Conservation (phyloP, 2,888 invertebrate genomes). For the Athetis lepigone region DNA sequence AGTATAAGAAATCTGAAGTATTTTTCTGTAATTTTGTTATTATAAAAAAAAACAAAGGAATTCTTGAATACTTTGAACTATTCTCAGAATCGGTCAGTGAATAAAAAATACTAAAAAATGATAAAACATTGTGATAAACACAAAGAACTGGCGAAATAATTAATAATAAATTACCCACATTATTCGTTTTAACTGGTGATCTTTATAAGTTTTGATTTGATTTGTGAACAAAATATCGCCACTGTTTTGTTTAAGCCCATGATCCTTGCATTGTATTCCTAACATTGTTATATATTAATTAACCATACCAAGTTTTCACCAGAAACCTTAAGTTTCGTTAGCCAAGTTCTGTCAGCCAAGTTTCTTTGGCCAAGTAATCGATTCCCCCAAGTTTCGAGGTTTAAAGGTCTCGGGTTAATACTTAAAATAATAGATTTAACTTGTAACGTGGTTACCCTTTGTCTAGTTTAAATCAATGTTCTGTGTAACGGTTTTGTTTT, state of each 20-base stretch:
- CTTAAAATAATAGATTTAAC: slow-evolving; percentile 29
- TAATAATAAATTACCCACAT: too few species aligned
- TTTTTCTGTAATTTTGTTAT: too few species aligned
- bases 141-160: slow-evolving; percentile 2
- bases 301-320: slow-evolving; percentile 8
- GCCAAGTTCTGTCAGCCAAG: slow-evolving; percentile 23
- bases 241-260: slow-evolving; percentile 8
- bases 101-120: neutral
- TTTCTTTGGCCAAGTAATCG: slow-evolving; percentile 30
- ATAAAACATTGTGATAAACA: slow-evolving; percentile 20
- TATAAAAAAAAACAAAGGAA: too few species aligned
- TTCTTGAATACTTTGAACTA: too few species aligned
- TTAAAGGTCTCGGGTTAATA: slow-evolving; percentile 24
- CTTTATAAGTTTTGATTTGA: too few species aligned
- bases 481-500: neutral
- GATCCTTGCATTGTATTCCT: slow-evolving; percentile 4
- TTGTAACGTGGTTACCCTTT: slow-evolving; percentile 15
- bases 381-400: slow-evolving; percentile 26
- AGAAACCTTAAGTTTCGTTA: slow-evolving; percentile 11
- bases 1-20: too few species aligned
- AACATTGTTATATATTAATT: slow-evolving; percentile 36
- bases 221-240: neutral
- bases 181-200: too few species aligned
- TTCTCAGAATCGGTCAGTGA: neutral
- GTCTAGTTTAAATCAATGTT: slow-evolving; percentile 11